Evolutionary conservation across 2,888 invertebrate species (phyloP).

Genomic region (Notocelia uddmanniana): DNA sequence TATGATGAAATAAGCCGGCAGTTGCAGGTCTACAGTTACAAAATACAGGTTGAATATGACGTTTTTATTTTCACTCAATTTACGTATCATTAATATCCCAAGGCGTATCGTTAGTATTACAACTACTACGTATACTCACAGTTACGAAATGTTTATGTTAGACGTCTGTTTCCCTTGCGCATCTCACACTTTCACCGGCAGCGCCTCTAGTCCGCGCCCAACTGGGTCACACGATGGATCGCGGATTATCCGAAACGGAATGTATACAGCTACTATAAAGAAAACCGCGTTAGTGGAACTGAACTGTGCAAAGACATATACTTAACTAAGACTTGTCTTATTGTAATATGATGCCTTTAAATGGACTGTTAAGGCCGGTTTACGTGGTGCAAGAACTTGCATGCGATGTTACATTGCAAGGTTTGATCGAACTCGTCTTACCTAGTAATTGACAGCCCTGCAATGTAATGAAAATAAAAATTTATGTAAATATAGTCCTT

Average conservation of each 20-base stretch:
- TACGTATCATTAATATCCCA: not conserved
- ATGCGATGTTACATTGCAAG: not conserved
- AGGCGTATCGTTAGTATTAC: conserved; percentile 2
- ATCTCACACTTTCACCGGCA: conserved; percentile 79
- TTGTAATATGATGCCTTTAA: not conserved
- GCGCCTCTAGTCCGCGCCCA: conserved; percentile 58
- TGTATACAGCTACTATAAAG: conserved; percentile 20
- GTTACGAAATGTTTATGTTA: conserved; percentile 77
- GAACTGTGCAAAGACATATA: not conserved
- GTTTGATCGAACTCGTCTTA: not conserved
- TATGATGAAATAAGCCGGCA: too few species aligned
- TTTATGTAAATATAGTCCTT: too few species aligned
- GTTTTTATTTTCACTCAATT: not conserved
- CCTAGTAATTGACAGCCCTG: too few species aligned
- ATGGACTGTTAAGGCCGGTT: not conserved
- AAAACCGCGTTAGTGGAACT: conserved; percentile 14
- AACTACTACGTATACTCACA: conserved; percentile 58
- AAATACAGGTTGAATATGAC: not conserved
- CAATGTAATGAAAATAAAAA: not conserved
- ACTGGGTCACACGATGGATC: conserved; percentile 67
- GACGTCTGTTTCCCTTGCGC: conserved; percentile 63
- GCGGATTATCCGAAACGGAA: conserved; percentile 58
- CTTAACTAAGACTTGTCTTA: not conserved
- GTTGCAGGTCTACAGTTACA: too few species aligned
- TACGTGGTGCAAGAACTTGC: too few species aligned